Evolutionary conservation across 2,797 vertebrate genomes (phyloP), one percentile per base, ranked within the genome.

Genomic region (Cryptoprocta ferox): DNA sequence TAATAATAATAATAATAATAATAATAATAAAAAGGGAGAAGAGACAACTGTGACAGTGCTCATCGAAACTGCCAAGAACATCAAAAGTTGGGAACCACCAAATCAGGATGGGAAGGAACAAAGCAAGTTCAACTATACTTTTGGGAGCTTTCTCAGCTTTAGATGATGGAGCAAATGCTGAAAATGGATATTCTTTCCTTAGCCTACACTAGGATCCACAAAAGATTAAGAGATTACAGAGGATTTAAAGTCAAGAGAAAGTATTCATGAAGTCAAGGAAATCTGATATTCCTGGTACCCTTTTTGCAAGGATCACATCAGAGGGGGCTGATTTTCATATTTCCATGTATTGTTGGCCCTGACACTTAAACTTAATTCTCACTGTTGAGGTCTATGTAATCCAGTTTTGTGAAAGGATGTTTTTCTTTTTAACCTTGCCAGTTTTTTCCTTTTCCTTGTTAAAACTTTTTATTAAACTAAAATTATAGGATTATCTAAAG

Each of bases 161-260:
- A 92, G 79, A 59, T 80, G 35, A 80, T 76, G 18, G 37, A 95
- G 78, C 83, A 96, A 39, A 89, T 88, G 66, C 90, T 89, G 96
- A 83, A 76, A 90, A 50, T 50, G 19, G 68, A 63, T 91, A 82
- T 84, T 95, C 95, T 91, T 78, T 61, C 70, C 84, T 88, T 53
- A 95, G 80, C 93, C 81, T 97, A 97, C 95, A 88, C 71, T 68
- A 30, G 76, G 71, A 96, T 88, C 59, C 59, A 91, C 89, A 86
- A 95, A 91, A 95, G 91, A 14, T 91, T 73, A 82, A 88, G 90
- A 93, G 80, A 90, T 50, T 81, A 61, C 86, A 53, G 88, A 35
- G 92, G 61, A 95, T 68, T 96, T 76, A 84, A 97, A 88, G 86
- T 92, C 21, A 68, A 70, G 68, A 88, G 16, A 94, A 95, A 87